Base-by-base conservation (phyloP, 2,113 vertebrate genomes). In the Platichthys flesus region DNA sequence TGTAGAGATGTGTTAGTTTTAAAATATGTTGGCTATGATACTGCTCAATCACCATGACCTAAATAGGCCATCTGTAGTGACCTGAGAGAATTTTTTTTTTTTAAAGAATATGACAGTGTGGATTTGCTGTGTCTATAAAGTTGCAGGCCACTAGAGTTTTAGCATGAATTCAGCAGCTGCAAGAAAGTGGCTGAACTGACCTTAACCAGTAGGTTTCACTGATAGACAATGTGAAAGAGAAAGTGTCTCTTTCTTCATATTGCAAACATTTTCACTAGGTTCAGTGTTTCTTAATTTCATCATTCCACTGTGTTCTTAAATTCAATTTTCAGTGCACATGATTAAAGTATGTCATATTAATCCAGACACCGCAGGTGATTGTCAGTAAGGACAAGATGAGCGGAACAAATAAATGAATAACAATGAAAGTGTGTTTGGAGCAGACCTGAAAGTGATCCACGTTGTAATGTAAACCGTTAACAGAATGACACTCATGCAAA, bases 131-230 rank as follows among this genome's bases (percentile, higher is more conserved):
- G 37, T 71, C 26, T 8, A 55, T 67, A 49, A 28, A 74, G 40
- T 18, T 54, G 0, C 5, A 1, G 23, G n/a, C 78, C 88, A 67
- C 80, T 55, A 79, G 85, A 84, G 83, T 8, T 23, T 31, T 81
- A 82, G 68, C 56, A 66, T 67, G 12, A 9, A 40, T 37, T 42
- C 57, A 78, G 15, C 1, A 42, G 21, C 16, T 51, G 15, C 10
- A 58, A 10, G 2, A 16, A 59, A 0, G 16, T 45, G 18, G 20
- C 40, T 42, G n/a, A 31, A 57, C 26, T 51, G 7, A 23, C 42
- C 21, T 47, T 1, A 37, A 42, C 5, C 16, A 21, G 47, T 4
- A 31, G 16, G 14, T 9, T 42, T 51, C 4, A 55, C 3, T 54
- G 18, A 57, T 3, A 52, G 49, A 52, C 1, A 15, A 47, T 5